These are phyloP conservation scores for Eretmocerus hayati DNA, from an alignment of 2,888 invertebrate genomes.

Conservation along the genomic window DNA sequence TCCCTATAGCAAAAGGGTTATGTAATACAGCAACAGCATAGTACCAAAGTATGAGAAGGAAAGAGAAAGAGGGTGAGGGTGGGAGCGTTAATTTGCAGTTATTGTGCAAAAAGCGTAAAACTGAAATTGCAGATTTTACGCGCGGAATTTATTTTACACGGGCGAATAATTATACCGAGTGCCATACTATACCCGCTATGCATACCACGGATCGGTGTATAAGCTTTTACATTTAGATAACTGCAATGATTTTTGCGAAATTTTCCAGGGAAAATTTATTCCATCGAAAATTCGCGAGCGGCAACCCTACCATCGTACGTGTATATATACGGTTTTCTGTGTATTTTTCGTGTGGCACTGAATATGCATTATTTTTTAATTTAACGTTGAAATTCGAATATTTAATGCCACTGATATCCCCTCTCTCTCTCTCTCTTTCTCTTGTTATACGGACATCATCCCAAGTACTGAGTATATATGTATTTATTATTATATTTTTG, in stretches of 20 bases:
- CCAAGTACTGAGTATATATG: no score
- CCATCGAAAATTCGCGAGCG: no score
- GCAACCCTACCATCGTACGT: neutral
- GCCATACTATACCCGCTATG: no score
- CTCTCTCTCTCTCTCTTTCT: no score
- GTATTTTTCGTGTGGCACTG: constrained; percentile 21
- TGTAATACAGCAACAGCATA: no score
- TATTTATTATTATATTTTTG: no score
- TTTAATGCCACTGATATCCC: constrained; percentile 20
- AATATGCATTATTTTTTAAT: constrained; percentile 24
- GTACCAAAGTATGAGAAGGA: constrained; percentile 9
- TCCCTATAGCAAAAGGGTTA: no score
- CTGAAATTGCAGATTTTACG: constrained; percentile 25
- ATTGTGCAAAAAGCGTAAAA: constrained; percentile 25
- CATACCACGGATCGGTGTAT: no score
- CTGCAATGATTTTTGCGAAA: constrained; percentile 24
- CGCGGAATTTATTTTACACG: constrained; percentile 24
- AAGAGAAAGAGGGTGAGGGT: neutral
- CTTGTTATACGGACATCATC: no score
- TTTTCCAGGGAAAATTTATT: constrained; percentile 17
- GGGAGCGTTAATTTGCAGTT: constrained; percentile 24
- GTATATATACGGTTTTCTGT: constrained; percentile 6
- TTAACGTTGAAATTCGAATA: constrained; percentile 20
- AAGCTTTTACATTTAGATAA: constrained; percentile 25
- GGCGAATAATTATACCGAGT: constrained; percentile 23